Conservation (phyloP, 2,888 invertebrate genomes). For the Stenurella melanura region DNA sequence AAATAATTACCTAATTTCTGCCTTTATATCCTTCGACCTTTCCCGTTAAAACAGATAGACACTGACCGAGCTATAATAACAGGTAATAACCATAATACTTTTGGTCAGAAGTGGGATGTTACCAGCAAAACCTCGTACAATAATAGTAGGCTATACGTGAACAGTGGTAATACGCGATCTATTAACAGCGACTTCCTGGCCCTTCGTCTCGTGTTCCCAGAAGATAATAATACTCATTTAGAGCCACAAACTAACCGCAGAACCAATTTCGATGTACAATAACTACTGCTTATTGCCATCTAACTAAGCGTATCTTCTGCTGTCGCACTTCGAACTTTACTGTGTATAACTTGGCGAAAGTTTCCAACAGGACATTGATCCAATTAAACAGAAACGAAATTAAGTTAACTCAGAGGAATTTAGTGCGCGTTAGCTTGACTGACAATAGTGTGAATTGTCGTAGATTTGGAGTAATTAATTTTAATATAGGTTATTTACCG, state of each 20-base stretch:
- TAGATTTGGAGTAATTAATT: no score
- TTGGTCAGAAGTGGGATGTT: conserved; percentile 27
- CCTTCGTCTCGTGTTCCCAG: conserved; percentile 42
- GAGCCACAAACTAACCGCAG: conserved; percentile 50
- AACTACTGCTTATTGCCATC: conserved; percentile 49
- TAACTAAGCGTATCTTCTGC: conserved; percentile 31
- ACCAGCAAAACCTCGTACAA: background rate
- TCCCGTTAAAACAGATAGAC: conserved; percentile 6
- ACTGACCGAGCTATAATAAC: background rate
- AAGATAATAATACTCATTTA: conserved; percentile 51
- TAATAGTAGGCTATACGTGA: conserved; percentile 44
- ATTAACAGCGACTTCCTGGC: conserved; percentile 55
- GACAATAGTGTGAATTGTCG: background rate
- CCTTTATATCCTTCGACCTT: background rate
- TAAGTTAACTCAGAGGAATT: conserved; percentile 8
- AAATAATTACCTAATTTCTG: background rate
- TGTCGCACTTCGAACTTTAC: conserved; percentile 29
- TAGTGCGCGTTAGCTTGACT: background rate
- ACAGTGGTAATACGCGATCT: conserved; percentile 51
- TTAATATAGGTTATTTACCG: no score
- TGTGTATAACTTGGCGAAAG: conserved; percentile 34
- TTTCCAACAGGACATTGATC: conserved; percentile 17
- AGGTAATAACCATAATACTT: conserved; percentile 11
- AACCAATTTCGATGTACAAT: conserved; percentile 53
- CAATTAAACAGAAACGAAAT: conserved; percentile 1